These are phyloP conservation scores for Sparus aurata DNA, from an alignment of 2,797 vertebrate genomes.

Conservation along the genomic window DNA sequence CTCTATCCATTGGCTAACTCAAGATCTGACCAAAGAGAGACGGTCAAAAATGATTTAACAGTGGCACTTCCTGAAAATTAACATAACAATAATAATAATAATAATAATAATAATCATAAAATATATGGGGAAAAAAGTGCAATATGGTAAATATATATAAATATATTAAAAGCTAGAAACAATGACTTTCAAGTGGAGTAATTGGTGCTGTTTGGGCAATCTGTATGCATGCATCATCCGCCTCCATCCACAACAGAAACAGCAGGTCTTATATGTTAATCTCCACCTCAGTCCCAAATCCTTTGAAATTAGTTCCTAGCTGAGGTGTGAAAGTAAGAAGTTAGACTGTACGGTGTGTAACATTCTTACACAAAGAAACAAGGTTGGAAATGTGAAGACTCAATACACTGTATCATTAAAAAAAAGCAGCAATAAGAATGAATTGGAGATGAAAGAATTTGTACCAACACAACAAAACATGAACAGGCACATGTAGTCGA, in stretches of 20 bases:
- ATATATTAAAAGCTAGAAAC: neutral
- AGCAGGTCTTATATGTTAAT: constrained; percentile 9
- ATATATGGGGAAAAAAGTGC: neutral
- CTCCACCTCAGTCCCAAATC: neutral
- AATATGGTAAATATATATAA: neutral
- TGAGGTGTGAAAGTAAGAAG: constrained; percentile 20
- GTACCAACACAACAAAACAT: neutral
- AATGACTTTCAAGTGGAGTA: neutral
- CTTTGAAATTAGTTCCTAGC: constrained; percentile 8
- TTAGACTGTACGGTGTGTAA: neutral
- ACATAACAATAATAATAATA: too few relatives aligned
- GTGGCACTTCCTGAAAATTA: neutral
- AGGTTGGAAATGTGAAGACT: neutral
- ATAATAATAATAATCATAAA: too few relatives aligned
- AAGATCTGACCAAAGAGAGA: neutral
- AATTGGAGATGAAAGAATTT: neutral
- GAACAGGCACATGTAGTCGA: neutral
- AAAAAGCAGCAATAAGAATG: neutral
- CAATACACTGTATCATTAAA: neutral
- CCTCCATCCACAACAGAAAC: constrained; percentile 6
- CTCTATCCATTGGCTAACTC: too few relatives aligned
- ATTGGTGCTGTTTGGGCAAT: constrained; percentile 4
- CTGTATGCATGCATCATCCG: constrained; percentile 22
- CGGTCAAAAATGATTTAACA: neutral
- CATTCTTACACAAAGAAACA: neutral